phyloP scores from a whole-genome alignment of 2,888 invertebrate species.

The Ichneumon xanthorius region DNA sequence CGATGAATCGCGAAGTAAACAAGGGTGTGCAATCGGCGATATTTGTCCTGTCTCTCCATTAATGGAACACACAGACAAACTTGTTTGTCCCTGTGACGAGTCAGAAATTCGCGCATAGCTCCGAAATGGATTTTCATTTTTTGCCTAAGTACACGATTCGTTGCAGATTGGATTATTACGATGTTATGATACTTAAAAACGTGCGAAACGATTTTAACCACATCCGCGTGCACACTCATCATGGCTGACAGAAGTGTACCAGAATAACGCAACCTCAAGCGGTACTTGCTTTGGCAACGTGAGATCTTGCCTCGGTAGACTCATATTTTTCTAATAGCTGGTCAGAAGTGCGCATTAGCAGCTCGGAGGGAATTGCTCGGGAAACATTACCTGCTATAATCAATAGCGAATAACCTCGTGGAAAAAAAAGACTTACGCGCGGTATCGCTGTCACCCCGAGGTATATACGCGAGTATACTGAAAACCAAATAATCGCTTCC shows the following conservation, averaged over 20 bases:
- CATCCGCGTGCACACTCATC: not conserved
- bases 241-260: conserved; percentile 15
- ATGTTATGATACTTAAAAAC: not conserved
- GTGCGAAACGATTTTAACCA: not conserved
- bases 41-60: conserved; percentile 10
- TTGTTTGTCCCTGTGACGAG: not conserved
- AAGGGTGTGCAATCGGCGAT: conserved; percentile 1
- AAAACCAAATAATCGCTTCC: conserved; percentile 42
- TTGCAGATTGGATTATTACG: not conserved
- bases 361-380: conserved; percentile 5
- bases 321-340: conserved; percentile 7
- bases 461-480: conserved; percentile 27
- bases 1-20: not conserved
- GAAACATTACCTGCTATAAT: conserved; percentile 23
- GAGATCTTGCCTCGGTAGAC: not conserved
- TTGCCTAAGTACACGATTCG: not conserved
- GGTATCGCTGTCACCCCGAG: conserved; percentile 10
- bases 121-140: not conserved
- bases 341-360: not conserved
- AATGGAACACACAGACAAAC: conserved; percentile 4
- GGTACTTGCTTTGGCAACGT: conserved; percentile 16
- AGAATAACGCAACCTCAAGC: conserved; percentile 8
- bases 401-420: not conserved
- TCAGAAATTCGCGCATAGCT: not conserved
- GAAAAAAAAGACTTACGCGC: conserved; percentile 3